These are phyloP conservation scores for Aquatica leii DNA, from an alignment of 2,888 invertebrate genomes.

Conservation along the genomic window DNA sequence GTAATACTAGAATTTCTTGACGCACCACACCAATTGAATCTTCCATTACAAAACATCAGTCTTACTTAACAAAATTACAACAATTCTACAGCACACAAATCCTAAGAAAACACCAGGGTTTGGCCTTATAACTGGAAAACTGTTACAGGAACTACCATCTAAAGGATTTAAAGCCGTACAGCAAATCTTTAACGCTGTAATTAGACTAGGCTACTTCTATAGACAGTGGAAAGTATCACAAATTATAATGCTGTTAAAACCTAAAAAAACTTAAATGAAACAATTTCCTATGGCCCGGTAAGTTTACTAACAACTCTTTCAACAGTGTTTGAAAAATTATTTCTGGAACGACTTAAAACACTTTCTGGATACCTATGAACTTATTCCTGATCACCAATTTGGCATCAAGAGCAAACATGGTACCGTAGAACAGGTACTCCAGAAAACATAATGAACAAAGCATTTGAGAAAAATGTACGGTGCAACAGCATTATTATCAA, in stretches of 20 bases:
- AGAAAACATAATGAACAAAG: not conserved
- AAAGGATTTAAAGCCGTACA: not conserved
- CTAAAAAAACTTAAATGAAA: constrained; percentile 5
- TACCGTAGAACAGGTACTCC: constrained; percentile 2
- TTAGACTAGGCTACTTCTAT: not conserved
- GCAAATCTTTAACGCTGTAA: constrained; percentile 2
- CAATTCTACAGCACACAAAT: constrained; percentile 9
- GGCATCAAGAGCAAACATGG: constrained; percentile 5
- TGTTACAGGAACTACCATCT: constrained; percentile 11
- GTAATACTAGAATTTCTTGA: constrained; percentile 1
- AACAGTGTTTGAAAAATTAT: constrained; percentile 1
- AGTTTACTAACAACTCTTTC: constrained; percentile 3
- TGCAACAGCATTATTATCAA: not conserved
- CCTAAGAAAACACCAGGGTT: constrained; percentile 15
- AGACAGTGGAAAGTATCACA: constrained; percentile 4
- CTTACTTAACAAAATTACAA: not conserved
- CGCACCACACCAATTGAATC: constrained; percentile 1
- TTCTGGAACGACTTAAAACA: constrained; percentile 3
- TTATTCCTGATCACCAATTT: constrained; percentile 15
- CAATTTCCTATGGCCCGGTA: not conserved
- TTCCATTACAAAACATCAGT: constrained; percentile 15
- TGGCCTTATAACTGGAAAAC: constrained; percentile 12
- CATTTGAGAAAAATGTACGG: not conserved
- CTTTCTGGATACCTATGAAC: not conserved
- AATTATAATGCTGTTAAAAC: constrained; percentile 13